A percentile compares a stretch with the other conserved stretches of the same genome.
Conservation (phyloP, 1,140 invertebrate species). For the Argopecten irradians region DNA sequence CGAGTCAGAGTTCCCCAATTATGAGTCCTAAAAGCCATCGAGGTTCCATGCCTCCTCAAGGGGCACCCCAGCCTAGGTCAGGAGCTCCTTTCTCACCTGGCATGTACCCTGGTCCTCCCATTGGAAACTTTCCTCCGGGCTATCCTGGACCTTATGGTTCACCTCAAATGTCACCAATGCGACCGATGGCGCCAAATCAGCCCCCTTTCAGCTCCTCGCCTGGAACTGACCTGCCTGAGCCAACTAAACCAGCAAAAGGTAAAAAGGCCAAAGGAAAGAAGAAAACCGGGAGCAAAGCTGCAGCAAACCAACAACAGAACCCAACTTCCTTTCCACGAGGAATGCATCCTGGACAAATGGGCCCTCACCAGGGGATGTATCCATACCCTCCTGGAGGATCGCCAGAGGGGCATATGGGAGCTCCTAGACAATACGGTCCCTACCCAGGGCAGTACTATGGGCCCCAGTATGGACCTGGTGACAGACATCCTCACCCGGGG, state of each 20-base stretch:
- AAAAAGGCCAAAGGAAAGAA: constrained; percentile 20
- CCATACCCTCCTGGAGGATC: constrained; percentile 16
- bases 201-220: not conserved
- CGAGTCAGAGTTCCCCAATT: not conserved
- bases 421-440: not conserved
- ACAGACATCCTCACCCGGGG: constrained; percentile 41
- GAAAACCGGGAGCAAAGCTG: constrained; percentile 25
- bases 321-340: constrained; percentile 15
- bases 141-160: not conserved
- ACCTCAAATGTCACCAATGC: not conserved
- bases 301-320: constrained; percentile 32
- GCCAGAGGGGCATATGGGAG: constrained; percentile 31
- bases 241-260: not conserved
- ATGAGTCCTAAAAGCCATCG: not conserved
- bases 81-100: constrained; percentile 27
- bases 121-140: not conserved
- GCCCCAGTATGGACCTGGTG: constrained; percentile 34
- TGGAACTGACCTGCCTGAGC: not conserved
- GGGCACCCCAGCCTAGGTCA: constrained; percentile 26
- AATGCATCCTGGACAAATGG: constrained; percentile 31
- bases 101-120: not conserved
- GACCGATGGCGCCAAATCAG: not conserved
- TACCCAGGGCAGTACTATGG: not conserved
- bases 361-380: constrained; percentile 20
- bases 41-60: constrained; percentile 18